Percentiles rank a stretch among this genome's conserved stretches.
Evolutionary conservation across 2,113 vertebrate species (phyloP).

Genomic region (Aleadryas rufinucha): DNA sequence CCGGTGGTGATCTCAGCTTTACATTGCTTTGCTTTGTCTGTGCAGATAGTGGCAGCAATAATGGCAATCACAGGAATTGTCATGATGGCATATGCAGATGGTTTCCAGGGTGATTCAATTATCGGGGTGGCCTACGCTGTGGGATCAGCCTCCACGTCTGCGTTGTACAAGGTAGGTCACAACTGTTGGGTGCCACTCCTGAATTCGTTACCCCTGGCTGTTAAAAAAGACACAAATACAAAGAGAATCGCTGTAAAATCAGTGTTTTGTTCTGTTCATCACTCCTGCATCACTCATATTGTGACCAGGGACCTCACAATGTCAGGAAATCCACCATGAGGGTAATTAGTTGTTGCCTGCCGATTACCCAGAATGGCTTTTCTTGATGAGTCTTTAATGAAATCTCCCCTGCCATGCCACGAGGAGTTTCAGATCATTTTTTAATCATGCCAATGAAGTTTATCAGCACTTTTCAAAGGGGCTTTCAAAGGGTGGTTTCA

Average conservation of each 20-base stretch:
- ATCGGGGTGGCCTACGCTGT: constrained; percentile 95
- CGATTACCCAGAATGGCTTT: neutral
- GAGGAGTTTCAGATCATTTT: neutral
- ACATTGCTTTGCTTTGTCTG: constrained; percentile 29
- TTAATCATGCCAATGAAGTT: neutral
- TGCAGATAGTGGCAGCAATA: constrained; percentile 96
- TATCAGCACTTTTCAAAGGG: neutral
- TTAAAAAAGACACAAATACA: neutral
- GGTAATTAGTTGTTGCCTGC: neutral
- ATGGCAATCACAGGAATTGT: constrained; percentile 99
- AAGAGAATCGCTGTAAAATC: neutral
- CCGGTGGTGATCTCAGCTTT: neutral
- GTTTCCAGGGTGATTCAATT: constrained; percentile 95
- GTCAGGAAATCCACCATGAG: neutral
- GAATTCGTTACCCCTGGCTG: accelerated
- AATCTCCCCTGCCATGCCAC: neutral
- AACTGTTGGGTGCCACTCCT: neutral
- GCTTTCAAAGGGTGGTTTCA: neutral
- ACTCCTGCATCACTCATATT: neutral
- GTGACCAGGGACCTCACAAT: neutral
- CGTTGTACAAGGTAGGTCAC: constrained; percentile 88
- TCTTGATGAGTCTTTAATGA: constrained; percentile 5
- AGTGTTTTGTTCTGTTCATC: neutral
- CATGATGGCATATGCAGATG: constrained; percentile 99
- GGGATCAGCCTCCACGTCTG: constrained; percentile 95